Percentiles rank a stretch among this genome's conserved stretches.
These are phyloP conservation scores for Melitaea cinxia DNA, from an alignment of 1,140 invertebrate species.

Conservation along the genomic window DNA sequence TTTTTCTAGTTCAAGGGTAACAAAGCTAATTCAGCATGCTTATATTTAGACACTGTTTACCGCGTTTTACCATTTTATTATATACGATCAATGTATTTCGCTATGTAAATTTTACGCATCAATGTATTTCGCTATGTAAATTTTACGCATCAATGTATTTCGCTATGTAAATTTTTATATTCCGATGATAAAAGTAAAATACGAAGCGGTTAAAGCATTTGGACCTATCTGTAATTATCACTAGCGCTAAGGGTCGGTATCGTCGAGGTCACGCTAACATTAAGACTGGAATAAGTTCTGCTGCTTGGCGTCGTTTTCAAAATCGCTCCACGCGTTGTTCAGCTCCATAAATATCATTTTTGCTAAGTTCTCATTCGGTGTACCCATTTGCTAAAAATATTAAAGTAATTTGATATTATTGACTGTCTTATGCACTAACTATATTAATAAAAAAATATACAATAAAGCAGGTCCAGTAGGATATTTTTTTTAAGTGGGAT, in stretches of 20 bases:
- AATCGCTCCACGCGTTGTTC: constrained; percentile 99
- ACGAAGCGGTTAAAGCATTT: constrained; percentile 20
- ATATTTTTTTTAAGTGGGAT: too few species aligned
- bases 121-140: constrained; percentile 17
- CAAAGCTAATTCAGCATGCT: constrained; percentile 33
- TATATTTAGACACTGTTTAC: constrained; percentile 36
- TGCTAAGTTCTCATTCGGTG: constrained; percentile 94
- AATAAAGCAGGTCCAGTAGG: too few species aligned
- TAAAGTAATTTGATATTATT: background rate
- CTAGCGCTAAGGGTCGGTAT: constrained; percentile 7
- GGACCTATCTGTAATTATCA: constrained; percentile 19
- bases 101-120: constrained; percentile 17
- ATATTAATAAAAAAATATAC: too few species aligned
- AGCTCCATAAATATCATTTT: constrained; percentile 99
- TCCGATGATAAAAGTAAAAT: constrained; percentile 9
- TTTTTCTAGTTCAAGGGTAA: constrained; percentile 19
- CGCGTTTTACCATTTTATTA: constrained; percentile 22
- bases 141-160: constrained; percentile 16
- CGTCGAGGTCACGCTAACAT: constrained; percentile 7
- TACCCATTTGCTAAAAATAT: constrained; percentile 91
- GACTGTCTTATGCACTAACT: too few species aligned
- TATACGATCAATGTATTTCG: constrained; percentile 11
- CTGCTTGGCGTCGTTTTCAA: constrained; percentile 94
- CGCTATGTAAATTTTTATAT: constrained; percentile 12
- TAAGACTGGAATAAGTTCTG: constrained; percentile 89